phyloP scores from a whole-genome alignment of 2,797 vertebrate species.

The Lophotriccus pileatus region DNA sequence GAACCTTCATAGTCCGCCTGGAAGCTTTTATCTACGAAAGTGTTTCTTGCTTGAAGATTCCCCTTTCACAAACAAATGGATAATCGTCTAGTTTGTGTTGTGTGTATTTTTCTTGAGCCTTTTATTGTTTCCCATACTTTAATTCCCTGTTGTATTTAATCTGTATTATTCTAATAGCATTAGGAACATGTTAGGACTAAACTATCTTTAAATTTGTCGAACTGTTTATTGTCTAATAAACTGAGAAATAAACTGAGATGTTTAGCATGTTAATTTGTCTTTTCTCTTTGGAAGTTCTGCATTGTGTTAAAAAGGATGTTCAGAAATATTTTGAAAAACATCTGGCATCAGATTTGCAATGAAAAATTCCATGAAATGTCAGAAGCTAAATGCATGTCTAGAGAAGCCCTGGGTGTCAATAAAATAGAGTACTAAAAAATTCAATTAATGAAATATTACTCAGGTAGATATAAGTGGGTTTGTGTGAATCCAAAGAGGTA shows the following conservation, averaged over 20 bases:
- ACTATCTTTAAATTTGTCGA: not conserved
- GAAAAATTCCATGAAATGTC: not conserved
- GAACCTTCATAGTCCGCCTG: not conserved
- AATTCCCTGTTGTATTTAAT: not conserved
- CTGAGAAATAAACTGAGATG: not conserved
- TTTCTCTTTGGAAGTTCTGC: not conserved
- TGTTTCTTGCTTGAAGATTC: not conserved
- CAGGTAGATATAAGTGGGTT: not conserved
- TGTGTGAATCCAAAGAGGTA: not conserved
- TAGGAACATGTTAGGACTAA: not conserved
- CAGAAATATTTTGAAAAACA: not conserved
- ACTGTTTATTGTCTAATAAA: not conserved
- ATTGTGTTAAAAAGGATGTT: not conserved
- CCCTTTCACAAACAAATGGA: not conserved
- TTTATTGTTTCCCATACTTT: not conserved
- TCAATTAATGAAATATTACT: not conserved
- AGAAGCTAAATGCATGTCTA: not conserved
- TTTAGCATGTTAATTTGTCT: not conserved
- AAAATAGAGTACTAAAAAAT: not conserved
- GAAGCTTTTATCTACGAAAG: not conserved
- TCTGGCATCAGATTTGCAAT: not conserved
- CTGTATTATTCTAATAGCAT: not conserved
- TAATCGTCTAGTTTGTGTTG: not conserved
- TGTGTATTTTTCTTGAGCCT: not conserved
- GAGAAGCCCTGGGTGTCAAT: not conserved